phyloP scores from a whole-genome alignment of 2,113 vertebrate species.

The Emydocephalus ijimae region DNA sequence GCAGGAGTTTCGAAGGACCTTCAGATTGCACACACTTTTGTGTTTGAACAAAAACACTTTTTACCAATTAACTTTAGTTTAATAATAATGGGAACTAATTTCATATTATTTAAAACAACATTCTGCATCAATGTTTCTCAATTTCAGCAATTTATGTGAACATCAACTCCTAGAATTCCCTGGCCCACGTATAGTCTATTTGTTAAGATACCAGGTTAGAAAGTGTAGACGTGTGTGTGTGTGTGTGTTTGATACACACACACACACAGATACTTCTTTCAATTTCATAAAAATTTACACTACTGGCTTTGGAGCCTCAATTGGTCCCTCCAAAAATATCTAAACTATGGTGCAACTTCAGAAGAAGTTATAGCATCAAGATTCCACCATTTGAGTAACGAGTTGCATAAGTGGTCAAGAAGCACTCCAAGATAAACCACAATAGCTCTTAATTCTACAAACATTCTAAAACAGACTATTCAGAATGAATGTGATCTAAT shows the following conservation, averaged over 20 bases:
- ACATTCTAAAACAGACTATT: background rate
- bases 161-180: background rate
- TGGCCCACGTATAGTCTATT: background rate
- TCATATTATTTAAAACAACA: background rate
- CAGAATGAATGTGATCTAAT: background rate
- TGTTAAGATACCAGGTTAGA: background rate
- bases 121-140: background rate
- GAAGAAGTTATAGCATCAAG: background rate
- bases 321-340: background rate
- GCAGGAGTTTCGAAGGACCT: background rate
- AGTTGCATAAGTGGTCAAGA: background rate
- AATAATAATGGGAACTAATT: background rate
- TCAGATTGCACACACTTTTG: background rate
- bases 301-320: background rate
- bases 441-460: background rate
- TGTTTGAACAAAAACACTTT: background rate
- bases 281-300: background rate
- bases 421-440: background rate
- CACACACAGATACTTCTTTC: background rate
- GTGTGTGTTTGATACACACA: background rate
- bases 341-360: background rate
- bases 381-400: background rate
- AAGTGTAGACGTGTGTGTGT: background rate
- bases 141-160: background rate
- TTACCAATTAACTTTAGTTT: background rate